A percentile compares a stretch with the other conserved stretches of the same genome.
These are phyloP conservation scores for Oreortyx pictus DNA, from an alignment of 2,797 vertebrate genomes.

Conservation along the genomic window DNA sequence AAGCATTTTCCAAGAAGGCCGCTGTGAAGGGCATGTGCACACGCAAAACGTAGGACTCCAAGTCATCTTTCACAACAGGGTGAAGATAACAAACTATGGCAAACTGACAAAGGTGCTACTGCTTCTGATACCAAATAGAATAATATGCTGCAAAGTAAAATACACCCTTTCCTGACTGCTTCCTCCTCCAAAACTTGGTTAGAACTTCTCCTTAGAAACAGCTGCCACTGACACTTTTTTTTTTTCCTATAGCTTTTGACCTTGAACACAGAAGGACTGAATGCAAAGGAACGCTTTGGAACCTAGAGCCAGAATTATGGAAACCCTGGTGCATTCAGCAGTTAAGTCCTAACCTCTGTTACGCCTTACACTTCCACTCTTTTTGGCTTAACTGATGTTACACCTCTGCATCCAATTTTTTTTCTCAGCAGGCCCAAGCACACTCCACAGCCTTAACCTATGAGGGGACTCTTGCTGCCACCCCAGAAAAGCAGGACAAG, in stretches of 20 bases:
- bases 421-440: not conserved
- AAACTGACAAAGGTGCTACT: not conserved
- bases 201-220: not conserved
- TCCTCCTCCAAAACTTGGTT: not conserved
- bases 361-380: accelerated
- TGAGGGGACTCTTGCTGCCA: not conserved
- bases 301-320: not conserved
- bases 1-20: not conserved
- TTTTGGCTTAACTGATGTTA: no score
- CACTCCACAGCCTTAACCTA: not conserved
- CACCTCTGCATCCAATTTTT: accelerated
- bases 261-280: not conserved
- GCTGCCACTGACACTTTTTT: not conserved
- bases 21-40: not conserved
- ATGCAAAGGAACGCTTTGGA: not conserved
- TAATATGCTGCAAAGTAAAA: not conserved
- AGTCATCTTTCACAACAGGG: slow-evolving; percentile 31
- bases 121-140: not conserved
- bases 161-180: not conserved
- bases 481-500: accelerated
- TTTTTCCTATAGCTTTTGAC: not conserved
- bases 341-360: not conserved
- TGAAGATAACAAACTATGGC: not conserved
- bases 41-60: slow-evolving; percentile 9
- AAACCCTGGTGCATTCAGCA: not conserved